Conservation (phyloP, 1,140 invertebrate genomes). For the Vollenhovia emeryi region DNA sequence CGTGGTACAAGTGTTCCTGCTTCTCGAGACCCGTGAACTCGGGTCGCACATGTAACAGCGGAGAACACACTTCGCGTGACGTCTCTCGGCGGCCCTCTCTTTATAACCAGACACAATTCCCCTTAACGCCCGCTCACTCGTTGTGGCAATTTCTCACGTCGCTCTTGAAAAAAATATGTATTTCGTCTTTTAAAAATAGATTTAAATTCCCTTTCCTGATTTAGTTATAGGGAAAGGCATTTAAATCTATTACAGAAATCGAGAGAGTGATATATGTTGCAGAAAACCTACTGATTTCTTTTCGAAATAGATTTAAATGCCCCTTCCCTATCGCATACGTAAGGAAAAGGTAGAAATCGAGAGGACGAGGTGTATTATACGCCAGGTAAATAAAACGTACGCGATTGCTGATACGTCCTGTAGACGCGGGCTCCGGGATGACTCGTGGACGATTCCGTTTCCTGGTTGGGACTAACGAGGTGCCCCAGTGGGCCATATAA, state of each 20-base stretch:
- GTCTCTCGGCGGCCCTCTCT: not conserved
- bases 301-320: not conserved
- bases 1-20: slow-evolving; percentile 66
- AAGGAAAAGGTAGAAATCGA: not conserved
- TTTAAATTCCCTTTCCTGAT: too few relatives aligned
- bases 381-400: not conserved
- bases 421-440: slow-evolving; percentile 16
- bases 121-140: not conserved
- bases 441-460: slow-evolving; percentile 68
- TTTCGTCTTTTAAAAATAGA: not conserved
- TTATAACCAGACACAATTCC: not conserved
- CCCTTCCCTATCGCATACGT: not conserved
- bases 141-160: not conserved
- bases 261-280: too few relatives aligned
- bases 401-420: not conserved
- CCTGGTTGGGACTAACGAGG: slow-evolving; percentile 75
- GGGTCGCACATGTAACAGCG: slow-evolving; percentile 40
- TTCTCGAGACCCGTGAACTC: slow-evolving; percentile 40
- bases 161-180: not conserved
- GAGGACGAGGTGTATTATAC: not conserved
- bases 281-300: too few relatives aligned
- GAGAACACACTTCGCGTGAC: slow-evolving; percentile 24
- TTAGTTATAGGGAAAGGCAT: too few relatives aligned
- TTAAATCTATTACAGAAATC: too few relatives aligned
- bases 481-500: slow-evolving; percentile 69